Base-by-base conservation (phyloP, 2,888 invertebrate species). In the Thymelicus acteon region DNA sequence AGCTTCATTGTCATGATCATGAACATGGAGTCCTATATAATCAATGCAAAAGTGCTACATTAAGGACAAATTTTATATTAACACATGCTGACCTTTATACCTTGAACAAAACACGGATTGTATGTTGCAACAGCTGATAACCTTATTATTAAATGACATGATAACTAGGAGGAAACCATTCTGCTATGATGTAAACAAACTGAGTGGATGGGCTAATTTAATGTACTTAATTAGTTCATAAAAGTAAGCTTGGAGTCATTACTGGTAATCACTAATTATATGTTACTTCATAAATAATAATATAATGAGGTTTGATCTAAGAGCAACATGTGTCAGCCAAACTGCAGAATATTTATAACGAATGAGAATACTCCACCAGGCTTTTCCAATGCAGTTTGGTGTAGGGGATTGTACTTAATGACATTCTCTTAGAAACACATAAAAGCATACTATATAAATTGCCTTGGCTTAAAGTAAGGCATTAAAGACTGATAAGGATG, bases 71-170 rank as follows among this genome's bases (percentile, higher is more conserved):
- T 52, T 52, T 52, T 0, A 52, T 19, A 7, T 52, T 19, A 19
- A 19, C 6, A 47, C 15, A 44, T 54, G 48, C 2, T 60, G 49
- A 60, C 48, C 60, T 67, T 60, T 39, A 6, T 40, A 67, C 60
- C 44, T 52, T 40, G 12, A 60, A 6, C 19, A 49, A 15, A 52
- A 61, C 48, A 67, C 12, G 40, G 49, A 40, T 47, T 52, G 31
- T 31, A 31, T 31, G 3, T 60, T 13, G 13, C 67, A 67, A 48
- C 60, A 39, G 24, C 15, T 62, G 61, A 68, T 66, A 66, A 66
- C 66, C 61, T 68, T 68, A 49, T 68, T 68, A 49, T 54, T 68
- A 68, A 31, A 31, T 15, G 6, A 13, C n/a, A 19, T 62, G 68
- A 68, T 68, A 68, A 44, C 54, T 13, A 6, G 10, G 48, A 67